Percentiles rank a stretch among this genome's conserved stretches.
phyloP scores from a whole-genome alignment of 1,140 invertebrate genomes.

The Caenorhabditis brenneri region DNA sequence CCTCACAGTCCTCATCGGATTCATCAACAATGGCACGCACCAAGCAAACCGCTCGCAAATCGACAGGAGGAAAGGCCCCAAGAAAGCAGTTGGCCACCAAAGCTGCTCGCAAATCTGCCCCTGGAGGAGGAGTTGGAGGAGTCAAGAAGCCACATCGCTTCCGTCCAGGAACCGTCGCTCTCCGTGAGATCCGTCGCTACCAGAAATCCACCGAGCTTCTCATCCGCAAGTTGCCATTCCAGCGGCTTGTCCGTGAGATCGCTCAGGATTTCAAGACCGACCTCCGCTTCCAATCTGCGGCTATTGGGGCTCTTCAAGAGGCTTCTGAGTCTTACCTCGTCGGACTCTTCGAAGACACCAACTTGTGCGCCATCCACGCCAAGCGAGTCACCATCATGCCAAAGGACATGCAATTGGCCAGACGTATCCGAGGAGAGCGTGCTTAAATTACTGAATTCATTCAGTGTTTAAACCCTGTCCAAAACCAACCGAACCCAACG shows the following conservation, averaged over 20 bases:
- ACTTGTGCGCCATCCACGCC: slow-evolving; percentile 89
- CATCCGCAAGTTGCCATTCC: slow-evolving; percentile 73
- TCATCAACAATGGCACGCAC: no score
- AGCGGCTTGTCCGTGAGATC: slow-evolving; percentile 77
- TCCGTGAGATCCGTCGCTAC: slow-evolving; percentile 75
- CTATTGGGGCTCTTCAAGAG: slow-evolving; percentile 80
- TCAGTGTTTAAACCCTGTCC: no score
- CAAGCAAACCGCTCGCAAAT: no score
- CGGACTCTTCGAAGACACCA: slow-evolving; percentile 87
- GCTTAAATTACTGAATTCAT: slow-evolving; percentile 56
- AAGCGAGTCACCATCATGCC: slow-evolving; percentile 94
- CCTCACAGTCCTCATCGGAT: no score
- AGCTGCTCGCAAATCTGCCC: no score
- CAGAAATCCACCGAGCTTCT: slow-evolving; percentile 80
- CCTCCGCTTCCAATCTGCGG: slow-evolving; percentile 81
- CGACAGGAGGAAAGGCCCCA: no score
- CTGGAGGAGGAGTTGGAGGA: no score
- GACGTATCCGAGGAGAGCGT: slow-evolving; percentile 78
- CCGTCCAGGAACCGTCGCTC: slow-evolving; percentile 66
- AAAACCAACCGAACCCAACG: slow-evolving; percentile 55
- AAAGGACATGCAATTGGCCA: slow-evolving; percentile 88
- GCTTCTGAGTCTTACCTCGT: slow-evolving; percentile 88
- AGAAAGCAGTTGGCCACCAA: no score
- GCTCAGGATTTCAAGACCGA: slow-evolving; percentile 80
- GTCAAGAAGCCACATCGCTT: slow-evolving; percentile 80